Evolutionary conservation across 2,888 invertebrate species (phyloP).

Genomic region (Zeuzera pyrina): DNA sequence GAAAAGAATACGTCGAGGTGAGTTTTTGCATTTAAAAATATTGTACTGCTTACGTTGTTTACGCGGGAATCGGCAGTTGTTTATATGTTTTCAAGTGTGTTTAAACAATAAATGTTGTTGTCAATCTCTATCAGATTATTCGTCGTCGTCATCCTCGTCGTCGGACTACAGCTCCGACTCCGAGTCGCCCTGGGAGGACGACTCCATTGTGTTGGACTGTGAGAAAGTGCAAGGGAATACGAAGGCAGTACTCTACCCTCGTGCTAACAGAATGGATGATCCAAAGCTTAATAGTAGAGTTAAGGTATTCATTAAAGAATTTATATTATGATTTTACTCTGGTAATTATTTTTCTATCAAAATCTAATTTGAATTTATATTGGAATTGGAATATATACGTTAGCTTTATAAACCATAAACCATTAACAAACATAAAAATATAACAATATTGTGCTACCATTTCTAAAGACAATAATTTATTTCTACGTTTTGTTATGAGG

Average conservation of each 20-base stretch:
- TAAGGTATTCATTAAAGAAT: no score
- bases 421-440: no score
- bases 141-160: slow-evolving; percentile 46
- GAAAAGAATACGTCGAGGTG: slow-evolving; percentile 63
- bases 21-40: slow-evolving; percentile 15
- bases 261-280: slow-evolving; percentile 60
- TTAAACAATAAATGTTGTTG: no score
- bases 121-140: slow-evolving; percentile 49
- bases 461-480: no score
- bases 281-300: slow-evolving; percentile 46
- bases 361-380: no score
- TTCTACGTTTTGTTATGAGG: no score
- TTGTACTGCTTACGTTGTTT: slow-evolving; percentile 14
- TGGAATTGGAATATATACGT: no score
- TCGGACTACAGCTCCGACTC: slow-evolving; percentile 59
- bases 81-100: no score
- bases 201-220: slow-evolving; percentile 47
- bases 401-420: no score
- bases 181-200: slow-evolving; percentile 56
- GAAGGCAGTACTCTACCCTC: slow-evolving; percentile 41
- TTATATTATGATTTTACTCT: no score
- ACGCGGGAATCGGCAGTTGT: slow-evolving; percentile 39
- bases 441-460: no score
- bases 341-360: no score
- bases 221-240: slow-evolving; percentile 28